A percentile compares a stretch with the other conserved stretches of the same genome.
phyloP scores from a whole-genome alignment of 2,113 vertebrate genomes.

The Microcebus griseorufus region DNA sequence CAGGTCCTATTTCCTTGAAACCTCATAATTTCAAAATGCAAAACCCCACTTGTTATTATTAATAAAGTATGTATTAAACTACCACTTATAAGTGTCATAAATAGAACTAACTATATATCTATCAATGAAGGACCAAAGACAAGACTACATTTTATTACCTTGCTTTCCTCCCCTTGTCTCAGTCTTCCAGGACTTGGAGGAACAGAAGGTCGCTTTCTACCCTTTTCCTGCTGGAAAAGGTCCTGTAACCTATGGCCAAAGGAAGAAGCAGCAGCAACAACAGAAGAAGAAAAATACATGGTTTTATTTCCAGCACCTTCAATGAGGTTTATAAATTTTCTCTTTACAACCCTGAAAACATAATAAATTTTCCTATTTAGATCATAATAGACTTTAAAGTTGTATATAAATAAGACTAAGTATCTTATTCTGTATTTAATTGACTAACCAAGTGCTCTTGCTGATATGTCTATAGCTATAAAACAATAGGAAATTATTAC shows the following conservation, averaged over 20 bases:
- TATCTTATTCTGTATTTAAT: not conserved
- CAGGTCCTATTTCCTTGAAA: conserved; percentile 4
- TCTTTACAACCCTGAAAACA: conserved; percentile 26
- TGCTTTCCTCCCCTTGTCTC: conserved; percentile 94
- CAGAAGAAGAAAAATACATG: not conserved
- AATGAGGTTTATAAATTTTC: not conserved
- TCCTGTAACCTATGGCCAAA: conserved; percentile 91
- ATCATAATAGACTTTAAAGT: not conserved
- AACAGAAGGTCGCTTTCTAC: conserved; percentile 95
- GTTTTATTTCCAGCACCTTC: not conserved
- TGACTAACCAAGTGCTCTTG: not conserved
- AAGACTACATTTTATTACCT: conserved; percentile 85
- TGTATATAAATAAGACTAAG: not conserved
- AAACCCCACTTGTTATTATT: not conserved
- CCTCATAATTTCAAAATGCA: not conserved
- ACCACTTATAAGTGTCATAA: not conserved
- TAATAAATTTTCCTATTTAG: not conserved
- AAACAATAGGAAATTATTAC: not conserved
- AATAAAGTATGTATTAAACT: not conserved
- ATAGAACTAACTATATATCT: not conserved
- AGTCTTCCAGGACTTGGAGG: conserved; percentile 96
- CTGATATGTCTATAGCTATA: not conserved
- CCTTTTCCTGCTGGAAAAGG: conserved; percentile 98
- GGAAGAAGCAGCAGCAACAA: not conserved
- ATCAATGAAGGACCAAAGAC: not conserved